phyloP scores from a whole-genome alignment of 2,888 invertebrate genomes.

The Cremastinae sp. region DNA sequence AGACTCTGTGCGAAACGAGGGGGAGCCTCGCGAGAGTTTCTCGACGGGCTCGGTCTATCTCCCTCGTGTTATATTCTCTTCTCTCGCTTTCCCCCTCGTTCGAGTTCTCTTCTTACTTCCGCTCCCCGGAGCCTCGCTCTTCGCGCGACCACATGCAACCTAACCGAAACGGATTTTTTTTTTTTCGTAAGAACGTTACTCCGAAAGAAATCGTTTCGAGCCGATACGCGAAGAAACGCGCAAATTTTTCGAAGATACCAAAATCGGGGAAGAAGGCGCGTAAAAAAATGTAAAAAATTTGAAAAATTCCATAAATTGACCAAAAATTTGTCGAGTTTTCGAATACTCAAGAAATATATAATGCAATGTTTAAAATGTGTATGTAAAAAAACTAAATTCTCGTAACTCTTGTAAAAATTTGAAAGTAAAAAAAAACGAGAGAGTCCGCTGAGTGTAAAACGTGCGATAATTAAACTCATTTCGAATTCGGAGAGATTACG shows the following conservation, averaged over 20 bases:
- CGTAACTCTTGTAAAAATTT: too few relatives aligned
- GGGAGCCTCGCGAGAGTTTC: slow-evolving; percentile 13
- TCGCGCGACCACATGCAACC: not conserved
- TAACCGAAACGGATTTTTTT: slow-evolving; percentile 17
- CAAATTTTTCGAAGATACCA: too few relatives aligned
- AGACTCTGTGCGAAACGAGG: slow-evolving; percentile 9
- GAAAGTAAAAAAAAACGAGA: too few relatives aligned
- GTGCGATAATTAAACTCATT: too few relatives aligned
- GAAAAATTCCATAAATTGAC: slow-evolving; percentile 6
- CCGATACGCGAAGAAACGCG: not conserved
- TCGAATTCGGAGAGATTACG: too few relatives aligned
- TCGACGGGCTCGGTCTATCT: slow-evolving; percentile 15
- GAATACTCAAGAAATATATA: too few relatives aligned
- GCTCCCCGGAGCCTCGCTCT: slow-evolving; percentile 9
- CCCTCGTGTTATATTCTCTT: slow-evolving; percentile 27
- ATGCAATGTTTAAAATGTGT: too few relatives aligned
- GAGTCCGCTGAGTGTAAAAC: too few relatives aligned
- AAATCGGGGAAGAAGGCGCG: not conserved
- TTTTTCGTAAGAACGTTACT: not conserved
- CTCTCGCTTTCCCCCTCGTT: slow-evolving; percentile 46
- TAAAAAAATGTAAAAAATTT: not conserved
- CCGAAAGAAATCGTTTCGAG: not conserved
- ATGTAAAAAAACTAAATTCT: too few relatives aligned
- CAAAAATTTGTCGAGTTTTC: not conserved
- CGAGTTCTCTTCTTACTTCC: slow-evolving; percentile 44